Evolutionary conservation across 2,113 vertebrate species (phyloP), one percentile per base, ranked within the genome.

Genomic region (Phyllostomus discolor): DNA sequence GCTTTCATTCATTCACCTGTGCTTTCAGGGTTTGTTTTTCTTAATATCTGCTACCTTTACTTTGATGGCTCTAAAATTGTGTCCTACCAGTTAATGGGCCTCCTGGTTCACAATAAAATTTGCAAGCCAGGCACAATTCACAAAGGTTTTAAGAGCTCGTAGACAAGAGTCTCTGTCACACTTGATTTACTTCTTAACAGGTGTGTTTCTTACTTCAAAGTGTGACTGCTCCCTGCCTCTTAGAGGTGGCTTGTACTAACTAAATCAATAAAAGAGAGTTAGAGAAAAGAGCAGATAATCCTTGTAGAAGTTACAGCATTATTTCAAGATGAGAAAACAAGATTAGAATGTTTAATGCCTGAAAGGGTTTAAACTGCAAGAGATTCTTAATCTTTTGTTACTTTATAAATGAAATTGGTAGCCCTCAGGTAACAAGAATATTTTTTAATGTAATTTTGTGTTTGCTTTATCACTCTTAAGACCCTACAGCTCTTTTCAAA

Each of bases 181-280:
- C 80, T 92, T 95, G 88, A 84, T 79, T 97, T 95, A 90, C 31
- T 76, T 90, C 86, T 92, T 95, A 90, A 88, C 90, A 62, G 33
- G 28, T 19, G 2, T 81, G 84, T 84, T 96, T 96, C 92, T 76
- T 95, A 82, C 62, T 88, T 46, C 66, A 72, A 20, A 33, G 69
- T 75, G 7, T 94, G 57, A 90, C 79, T 91, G 69, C 57, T 17
- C 41, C 59, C 10, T 94, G 46, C 22, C 54, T 72, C 26, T 76
- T 87, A 72, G 84, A 93, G 59, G 75, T 12, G 20, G 46, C 62
- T 93, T 82, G 59, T 76, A 50, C 28, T 26, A 88, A 95, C 28
- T 26, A 84, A 95, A 96, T 84, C 28, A 90, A 89, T 96, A 88
- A 81, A 31, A 94, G n/a, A 93, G 85, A 93, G 88, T 89, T 91